phyloP scores from a whole-genome alignment of 2,797 vertebrate species.

The Muscicapa striata region DNA sequence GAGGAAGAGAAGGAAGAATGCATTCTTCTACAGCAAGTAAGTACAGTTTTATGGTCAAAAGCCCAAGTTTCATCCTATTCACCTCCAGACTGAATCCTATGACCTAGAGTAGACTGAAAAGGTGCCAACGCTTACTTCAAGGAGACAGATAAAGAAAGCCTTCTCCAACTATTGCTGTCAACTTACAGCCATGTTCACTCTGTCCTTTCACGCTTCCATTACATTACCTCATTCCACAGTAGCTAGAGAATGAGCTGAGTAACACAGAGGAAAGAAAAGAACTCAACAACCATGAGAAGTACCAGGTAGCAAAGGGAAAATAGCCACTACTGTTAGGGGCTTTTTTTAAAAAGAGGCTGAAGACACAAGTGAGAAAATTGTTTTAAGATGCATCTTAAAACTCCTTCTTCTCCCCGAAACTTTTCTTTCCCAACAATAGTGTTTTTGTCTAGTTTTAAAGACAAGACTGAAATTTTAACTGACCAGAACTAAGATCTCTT shows the following conservation, averaged over 20 bases:
- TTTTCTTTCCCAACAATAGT: not conserved
- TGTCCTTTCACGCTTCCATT: not conserved
- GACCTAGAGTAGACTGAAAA: conserved; percentile 19
- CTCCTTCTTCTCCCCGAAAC: not conserved
- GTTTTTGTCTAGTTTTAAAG: not conserved
- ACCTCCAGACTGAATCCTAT: not conserved
- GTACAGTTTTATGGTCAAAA: conserved; percentile 29
- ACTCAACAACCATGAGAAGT: not conserved
- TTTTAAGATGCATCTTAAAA: not conserved
- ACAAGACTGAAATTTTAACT: not conserved
- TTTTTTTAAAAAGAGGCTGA: not conserved
- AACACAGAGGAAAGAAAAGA: not conserved
- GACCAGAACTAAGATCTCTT: not conserved
- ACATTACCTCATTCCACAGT: not conserved
- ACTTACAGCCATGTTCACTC: not conserved
- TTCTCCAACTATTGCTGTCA: not conserved
- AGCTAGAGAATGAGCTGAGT: not conserved
- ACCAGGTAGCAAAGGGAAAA: not conserved
- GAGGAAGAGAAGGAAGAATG: not conserved
- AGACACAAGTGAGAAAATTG: not conserved
- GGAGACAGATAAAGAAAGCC: conserved; percentile 8
- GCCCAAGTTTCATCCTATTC: not conserved
- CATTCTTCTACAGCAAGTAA: not conserved
- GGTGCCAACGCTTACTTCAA: not conserved
- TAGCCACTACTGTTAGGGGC: not conserved